Evolutionary conservation across 2,113 vertebrate species (phyloP).

Genomic region (Neopipo cinnamomea): DNA sequence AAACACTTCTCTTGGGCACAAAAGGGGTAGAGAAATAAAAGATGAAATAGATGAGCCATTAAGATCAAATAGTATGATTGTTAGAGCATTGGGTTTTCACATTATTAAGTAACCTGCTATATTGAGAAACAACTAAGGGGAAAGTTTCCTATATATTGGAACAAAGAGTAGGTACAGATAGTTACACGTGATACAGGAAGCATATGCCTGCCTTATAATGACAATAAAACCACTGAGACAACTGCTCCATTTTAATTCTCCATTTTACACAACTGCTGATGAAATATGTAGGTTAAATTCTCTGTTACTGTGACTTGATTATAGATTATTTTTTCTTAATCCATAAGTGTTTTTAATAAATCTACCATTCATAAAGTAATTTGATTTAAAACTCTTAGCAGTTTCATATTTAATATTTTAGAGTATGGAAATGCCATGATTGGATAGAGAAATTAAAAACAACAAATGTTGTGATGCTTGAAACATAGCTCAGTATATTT

Average conservation of each 20-base stretch:
- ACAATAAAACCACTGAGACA: neutral
- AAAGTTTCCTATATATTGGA: neutral
- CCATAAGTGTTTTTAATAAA: neutral
- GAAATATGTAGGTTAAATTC: neutral
- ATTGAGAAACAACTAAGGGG: neutral
- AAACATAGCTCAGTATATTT: neutral
- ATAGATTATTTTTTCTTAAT: neutral
- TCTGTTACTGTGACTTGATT: neutral
- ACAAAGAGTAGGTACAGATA: neutral
- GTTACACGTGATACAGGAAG: neutral
- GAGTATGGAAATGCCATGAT: neutral
- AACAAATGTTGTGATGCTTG: neutral
- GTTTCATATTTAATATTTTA: neutral
- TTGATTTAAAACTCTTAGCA: neutral
- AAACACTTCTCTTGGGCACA: neutral
- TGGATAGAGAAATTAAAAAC: neutral
- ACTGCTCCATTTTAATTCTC: neutral
- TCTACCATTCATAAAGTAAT: neutral
- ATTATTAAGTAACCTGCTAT: neutral
- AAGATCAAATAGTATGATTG: neutral
- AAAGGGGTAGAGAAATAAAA: neutral
- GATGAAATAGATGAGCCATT: neutral
- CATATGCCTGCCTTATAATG: neutral
- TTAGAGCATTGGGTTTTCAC: neutral
- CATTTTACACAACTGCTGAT: neutral